Evolutionary conservation across 1,140 invertebrate species (phyloP).

Genomic region (Monochamus saltuarius): DNA sequence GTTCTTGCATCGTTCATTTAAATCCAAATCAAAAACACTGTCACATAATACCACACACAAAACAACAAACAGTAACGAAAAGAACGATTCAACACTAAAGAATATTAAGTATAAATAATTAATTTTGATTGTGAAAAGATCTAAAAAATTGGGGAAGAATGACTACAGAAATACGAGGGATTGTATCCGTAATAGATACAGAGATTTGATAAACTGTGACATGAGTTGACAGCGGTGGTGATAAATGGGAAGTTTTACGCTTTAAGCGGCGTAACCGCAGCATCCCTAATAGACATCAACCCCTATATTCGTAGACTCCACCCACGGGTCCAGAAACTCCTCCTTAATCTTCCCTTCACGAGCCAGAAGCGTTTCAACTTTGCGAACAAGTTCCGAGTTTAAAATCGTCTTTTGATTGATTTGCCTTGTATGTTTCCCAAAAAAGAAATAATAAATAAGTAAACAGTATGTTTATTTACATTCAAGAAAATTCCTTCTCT

Average conservation of each 20-base stretch:
- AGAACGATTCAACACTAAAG: neutral
- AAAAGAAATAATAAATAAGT: too few relatives aligned
- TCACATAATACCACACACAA: constrained; percentile 3
- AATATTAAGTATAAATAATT: neutral
- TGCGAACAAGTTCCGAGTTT: too few relatives aligned
- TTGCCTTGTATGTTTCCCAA: too few relatives aligned
- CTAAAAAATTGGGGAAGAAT: neutral
- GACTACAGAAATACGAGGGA: constrained; percentile 1
- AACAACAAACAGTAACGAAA: neutral
- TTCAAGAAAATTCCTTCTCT: too few relatives aligned
- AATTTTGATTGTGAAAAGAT: neutral
- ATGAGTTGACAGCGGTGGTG: too few relatives aligned
- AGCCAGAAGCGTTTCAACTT: too few relatives aligned
- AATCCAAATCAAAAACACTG: neutral
- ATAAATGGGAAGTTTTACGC: constrained; percentile 11
- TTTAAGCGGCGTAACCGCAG: constrained; percentile 13
- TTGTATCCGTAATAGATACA: too few relatives aligned
- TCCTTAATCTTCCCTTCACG: constrained; percentile 4
- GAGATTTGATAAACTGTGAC: too few relatives aligned
- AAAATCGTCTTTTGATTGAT: too few relatives aligned
- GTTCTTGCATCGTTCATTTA: constrained; percentile 59
- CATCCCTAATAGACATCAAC: constrained; percentile 14
- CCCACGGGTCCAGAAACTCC: constrained; percentile 1
- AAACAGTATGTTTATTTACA: too few relatives aligned
- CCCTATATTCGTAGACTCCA: constrained; percentile 9